phyloP scores from a whole-genome alignment of 2,888 invertebrate genomes.

The Chaetoderma sp. region DNA sequence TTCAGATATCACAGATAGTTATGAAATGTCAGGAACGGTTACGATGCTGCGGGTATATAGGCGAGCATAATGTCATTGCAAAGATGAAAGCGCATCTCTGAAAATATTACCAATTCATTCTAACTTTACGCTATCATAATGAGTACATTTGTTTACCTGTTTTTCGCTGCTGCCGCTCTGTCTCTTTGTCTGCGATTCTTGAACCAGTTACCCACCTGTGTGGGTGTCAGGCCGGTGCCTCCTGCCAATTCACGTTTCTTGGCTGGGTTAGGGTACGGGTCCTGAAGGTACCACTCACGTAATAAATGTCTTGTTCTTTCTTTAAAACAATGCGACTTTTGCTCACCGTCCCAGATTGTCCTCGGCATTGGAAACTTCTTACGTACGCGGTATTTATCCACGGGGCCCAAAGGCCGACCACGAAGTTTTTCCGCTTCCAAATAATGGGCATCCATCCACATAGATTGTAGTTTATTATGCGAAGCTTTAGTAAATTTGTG shows the following conservation, averaged over 20 bases:
- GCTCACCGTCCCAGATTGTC: slow-evolving; percentile 96
- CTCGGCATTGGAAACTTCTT: slow-evolving; percentile 93
- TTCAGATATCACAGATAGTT: too few species aligned
- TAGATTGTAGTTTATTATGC: slow-evolving; percentile 87
- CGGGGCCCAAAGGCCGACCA: slow-evolving; percentile 90
- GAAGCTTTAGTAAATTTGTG: slow-evolving; percentile 91
- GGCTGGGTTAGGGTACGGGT: slow-evolving; percentile 92
- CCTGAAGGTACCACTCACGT: slow-evolving; percentile 88
- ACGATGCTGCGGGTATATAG: too few species aligned
- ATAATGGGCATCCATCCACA: slow-evolving; percentile 96
- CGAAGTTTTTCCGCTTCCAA: slow-evolving; percentile 91
- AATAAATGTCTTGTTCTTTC: slow-evolving; percentile 92
- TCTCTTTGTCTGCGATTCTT: slow-evolving; percentile 90
- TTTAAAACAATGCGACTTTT: slow-evolving; percentile 96
- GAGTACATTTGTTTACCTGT: slow-evolving; percentile 77
- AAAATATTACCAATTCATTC: too few species aligned
- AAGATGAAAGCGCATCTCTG: too few species aligned
- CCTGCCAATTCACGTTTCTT: slow-evolving; percentile 92
- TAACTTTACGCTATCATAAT: too few species aligned
- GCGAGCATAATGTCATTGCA: too few species aligned
- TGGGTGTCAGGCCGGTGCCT: slow-evolving; percentile 91
- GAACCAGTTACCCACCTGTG: slow-evolving; percentile 95
- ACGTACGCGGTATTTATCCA: slow-evolving; percentile 91
- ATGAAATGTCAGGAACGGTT: too few species aligned
- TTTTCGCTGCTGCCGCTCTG: slow-evolving; percentile 93